Evolutionary conservation across 2,113 vertebrate species (phyloP).

Genomic region (Eptesicus fuscus): DNA sequence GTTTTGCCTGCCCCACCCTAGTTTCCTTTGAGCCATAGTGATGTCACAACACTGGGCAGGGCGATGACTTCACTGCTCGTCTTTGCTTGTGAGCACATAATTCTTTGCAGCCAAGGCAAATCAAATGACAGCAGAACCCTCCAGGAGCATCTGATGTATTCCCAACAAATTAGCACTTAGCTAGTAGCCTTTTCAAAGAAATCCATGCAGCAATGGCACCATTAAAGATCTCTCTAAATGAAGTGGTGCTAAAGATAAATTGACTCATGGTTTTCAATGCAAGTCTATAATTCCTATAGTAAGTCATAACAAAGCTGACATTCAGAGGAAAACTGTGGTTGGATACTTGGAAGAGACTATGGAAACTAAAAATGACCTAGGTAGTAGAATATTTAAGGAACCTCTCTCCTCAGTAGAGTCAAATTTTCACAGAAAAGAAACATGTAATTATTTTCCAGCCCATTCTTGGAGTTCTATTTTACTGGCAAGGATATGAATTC

Average conservation of each 20-base stretch:
- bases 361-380: slow-evolving; percentile 2
- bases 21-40: slow-evolving; percentile 74
- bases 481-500: not conserved
- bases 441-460: not conserved
- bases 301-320: not conserved
- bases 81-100: slow-evolving; percentile 46
- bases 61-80: slow-evolving; percentile 65
- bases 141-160: not conserved
- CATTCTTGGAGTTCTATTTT: slow-evolving; percentile 35
- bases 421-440: slow-evolving; percentile 31
- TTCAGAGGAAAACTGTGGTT: not conserved
- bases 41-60: slow-evolving; percentile 73
- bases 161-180: not conserved
- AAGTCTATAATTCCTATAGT: not conserved
- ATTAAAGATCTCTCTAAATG: not conserved
- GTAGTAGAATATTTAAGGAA: not conserved
- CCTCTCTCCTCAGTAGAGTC: not conserved
- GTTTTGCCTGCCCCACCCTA: slow-evolving; percentile 82
- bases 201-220: slow-evolving; percentile 14
- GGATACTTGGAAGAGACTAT: not conserved
- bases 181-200: slow-evolving; percentile 38
- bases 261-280: not conserved
- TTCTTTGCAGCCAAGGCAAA: slow-evolving; percentile 41
- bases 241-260: not conserved
- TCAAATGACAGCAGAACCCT: slow-evolving; percentile 46